A percentile compares a stretch with the other conserved stretches of the same genome.
Evolutionary conservation across 2,888 invertebrate genomes (phyloP).

Genomic region (Agrotis puta): DNA sequence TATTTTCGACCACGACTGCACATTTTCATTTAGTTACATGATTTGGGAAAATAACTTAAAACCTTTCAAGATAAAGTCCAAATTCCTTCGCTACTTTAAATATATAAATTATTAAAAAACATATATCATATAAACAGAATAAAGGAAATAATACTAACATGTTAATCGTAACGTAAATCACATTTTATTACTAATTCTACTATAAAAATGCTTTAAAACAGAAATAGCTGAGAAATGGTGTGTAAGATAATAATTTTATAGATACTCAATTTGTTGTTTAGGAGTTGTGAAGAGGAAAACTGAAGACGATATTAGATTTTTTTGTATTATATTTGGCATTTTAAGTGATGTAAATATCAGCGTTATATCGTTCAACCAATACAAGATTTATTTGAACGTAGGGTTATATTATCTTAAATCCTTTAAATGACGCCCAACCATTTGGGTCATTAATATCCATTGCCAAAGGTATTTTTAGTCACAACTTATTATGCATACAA

Average conservation of each 20-base stretch:
- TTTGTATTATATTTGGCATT: no score
- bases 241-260: background rate
- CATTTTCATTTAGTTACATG: no score
- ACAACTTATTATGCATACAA: no score
- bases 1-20: no score
- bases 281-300: background rate
- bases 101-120: background rate
- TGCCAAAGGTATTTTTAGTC: no score
- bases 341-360: no score
- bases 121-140: background rate
- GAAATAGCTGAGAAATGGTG: constrained; percentile 2
- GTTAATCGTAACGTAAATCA: constrained; percentile 2
- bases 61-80: no score
- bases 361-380: no score
- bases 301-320: background rate
- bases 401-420: no score
- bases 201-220: constrained; percentile 27
- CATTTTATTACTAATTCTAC: background rate
- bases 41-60: background rate
- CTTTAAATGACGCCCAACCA: no score
- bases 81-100: background rate
- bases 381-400: no score
- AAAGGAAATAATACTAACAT: background rate
- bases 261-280: background rate
- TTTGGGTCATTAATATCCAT: no score